Evolutionary conservation across 2,797 vertebrate species (phyloP).

Genomic region (Spinibarbus caldwelli): DNA sequence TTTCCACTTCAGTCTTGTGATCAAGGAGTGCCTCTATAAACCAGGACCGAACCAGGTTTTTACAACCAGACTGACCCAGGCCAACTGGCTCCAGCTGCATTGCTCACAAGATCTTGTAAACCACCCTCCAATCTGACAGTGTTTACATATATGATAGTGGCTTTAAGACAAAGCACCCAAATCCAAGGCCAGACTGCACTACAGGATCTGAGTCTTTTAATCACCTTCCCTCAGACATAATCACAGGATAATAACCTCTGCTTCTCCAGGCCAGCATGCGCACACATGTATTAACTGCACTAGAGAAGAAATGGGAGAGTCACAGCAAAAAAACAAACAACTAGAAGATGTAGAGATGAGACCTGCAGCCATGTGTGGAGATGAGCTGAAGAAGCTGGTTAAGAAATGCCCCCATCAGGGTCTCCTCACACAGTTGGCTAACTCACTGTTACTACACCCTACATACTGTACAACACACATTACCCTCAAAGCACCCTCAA

Average conservation of each 20-base stretch:
- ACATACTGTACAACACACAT: background rate
- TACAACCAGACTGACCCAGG: background rate
- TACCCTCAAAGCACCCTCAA: background rate
- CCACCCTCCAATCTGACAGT: background rate
- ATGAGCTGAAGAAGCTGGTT: background rate
- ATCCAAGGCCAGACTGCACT: background rate
- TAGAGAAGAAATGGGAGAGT: background rate
- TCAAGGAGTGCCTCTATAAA: constrained; percentile 25
- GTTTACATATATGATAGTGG: constrained; percentile 13
- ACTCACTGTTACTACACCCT: background rate
- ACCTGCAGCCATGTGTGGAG: constrained; percentile 15
- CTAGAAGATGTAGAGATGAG: background rate
- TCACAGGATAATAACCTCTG: constrained; percentile 13
- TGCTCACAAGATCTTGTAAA: background rate
- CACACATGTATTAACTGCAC: background rate
- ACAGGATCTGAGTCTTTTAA: constrained; percentile 2
- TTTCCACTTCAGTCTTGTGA: background rate
- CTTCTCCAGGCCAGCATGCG: background rate
- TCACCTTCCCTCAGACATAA: constrained; percentile 26
- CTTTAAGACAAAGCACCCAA: constrained; percentile 16
- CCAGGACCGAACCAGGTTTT: background rate
- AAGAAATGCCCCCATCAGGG: background rate
- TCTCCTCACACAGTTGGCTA: background rate
- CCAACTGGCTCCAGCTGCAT: background rate
- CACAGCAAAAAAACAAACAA: background rate